Conservation (phyloP, 2,113 vertebrate genomes). For the Rhinopithecus roxellana region DNA sequence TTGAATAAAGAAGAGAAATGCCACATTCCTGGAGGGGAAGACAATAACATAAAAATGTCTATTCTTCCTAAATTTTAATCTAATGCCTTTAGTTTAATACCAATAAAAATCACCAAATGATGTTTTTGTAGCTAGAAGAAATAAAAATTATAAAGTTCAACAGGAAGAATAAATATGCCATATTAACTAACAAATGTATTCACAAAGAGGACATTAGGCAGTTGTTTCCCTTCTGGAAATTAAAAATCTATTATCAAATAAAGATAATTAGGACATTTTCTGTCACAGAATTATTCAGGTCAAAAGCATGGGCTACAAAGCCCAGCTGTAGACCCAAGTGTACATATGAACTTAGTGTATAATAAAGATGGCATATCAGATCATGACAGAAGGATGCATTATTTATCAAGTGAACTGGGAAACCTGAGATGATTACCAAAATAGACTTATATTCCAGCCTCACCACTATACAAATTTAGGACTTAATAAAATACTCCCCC, state of each 20-base stretch:
- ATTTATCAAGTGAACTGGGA: background rate
- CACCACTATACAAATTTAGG: background rate
- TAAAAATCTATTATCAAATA: background rate
- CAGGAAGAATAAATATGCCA: background rate
- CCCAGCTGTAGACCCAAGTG: background rate
- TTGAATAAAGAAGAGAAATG: constrained; percentile 16
- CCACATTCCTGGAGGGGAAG: background rate
- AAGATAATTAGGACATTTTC: background rate
- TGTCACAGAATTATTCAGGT: background rate
- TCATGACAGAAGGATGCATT: background rate
- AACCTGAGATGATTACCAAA: background rate
- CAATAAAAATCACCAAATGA: background rate
- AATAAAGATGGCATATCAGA: background rate
- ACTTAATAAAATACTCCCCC: background rate
- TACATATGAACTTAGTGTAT: background rate
- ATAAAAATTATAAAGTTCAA: background rate
- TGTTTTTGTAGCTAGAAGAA: background rate
- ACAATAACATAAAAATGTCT: background rate
- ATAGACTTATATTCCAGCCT: background rate
- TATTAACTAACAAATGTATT: background rate
- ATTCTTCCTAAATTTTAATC: background rate
- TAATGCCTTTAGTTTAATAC: background rate
- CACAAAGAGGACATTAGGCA: background rate
- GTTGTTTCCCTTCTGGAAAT: background rate
- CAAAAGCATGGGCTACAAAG: background rate